These are phyloP conservation scores for Miniopterus natalensis DNA, from an alignment of 2,113 vertebrate genomes.

Conservation along the genomic window DNA sequence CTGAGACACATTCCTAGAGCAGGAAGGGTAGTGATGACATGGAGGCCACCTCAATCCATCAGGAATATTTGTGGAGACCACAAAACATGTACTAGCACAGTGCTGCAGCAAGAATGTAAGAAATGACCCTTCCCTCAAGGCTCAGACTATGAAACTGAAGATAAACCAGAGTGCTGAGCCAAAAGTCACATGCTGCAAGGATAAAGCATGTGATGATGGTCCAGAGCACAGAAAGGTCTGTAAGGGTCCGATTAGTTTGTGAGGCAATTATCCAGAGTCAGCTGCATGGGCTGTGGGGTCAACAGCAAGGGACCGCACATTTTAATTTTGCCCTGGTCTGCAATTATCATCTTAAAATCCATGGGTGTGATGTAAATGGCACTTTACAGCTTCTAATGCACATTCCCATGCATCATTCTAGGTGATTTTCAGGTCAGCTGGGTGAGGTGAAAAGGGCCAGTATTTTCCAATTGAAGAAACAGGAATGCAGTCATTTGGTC, in stretches of 20 bases:
- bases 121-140: background rate
- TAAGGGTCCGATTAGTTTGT: background rate
- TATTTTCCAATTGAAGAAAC: constrained; percentile 42
- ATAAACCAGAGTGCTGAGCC: background rate
- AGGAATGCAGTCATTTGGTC: constrained; percentile 21
- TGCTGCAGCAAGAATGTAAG: background rate
- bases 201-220: background rate
- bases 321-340: constrained; percentile 16
- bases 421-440: constrained; percentile 38
- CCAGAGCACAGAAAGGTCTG: constrained; percentile 6
- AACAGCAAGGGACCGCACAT: background rate
- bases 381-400: background rate
- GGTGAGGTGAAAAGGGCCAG: background rate
- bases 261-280: background rate
- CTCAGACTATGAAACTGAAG: background rate
- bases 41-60: background rate
- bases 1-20: background rate
- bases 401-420: background rate
- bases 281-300: background rate
- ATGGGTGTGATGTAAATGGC: background rate
- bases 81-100: background rate
- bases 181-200: background rate
- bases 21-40: background rate
- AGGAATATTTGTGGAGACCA: constrained; percentile 18
- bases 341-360: constrained; percentile 5